Conservation (phyloP, 2,797 vertebrate species). For the Karalla daura region DNA sequence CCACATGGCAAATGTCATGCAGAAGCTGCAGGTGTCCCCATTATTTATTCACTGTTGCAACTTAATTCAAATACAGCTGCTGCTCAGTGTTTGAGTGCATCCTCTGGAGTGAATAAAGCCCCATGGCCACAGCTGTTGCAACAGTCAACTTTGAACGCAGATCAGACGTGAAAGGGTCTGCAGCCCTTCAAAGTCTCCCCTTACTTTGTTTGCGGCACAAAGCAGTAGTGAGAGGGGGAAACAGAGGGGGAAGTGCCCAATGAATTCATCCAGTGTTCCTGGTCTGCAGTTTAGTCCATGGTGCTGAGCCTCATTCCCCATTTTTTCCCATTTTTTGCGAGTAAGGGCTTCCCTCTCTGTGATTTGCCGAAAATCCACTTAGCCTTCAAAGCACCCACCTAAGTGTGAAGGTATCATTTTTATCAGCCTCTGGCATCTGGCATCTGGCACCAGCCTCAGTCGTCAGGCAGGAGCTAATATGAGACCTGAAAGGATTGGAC, state of each 20-base stretch:
- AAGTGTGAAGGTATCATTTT: too few relatives aligned
- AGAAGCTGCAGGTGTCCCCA: too few relatives aligned
- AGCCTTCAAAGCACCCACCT: too few relatives aligned
- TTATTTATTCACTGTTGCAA: too few relatives aligned
- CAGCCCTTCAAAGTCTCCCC: conserved; percentile 2
- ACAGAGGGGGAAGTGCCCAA: too few relatives aligned
- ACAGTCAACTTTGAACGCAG: neutral
- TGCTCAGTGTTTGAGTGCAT: neutral
- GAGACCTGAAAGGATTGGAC: neutral
- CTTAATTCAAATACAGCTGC: too few relatives aligned
- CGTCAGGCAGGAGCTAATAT: too few relatives aligned
- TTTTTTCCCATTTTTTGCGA: neutral
- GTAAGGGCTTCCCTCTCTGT: too few relatives aligned
- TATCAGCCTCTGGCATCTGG: too few relatives aligned
- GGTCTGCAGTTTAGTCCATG: neutral
- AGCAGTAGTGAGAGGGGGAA: neutral
- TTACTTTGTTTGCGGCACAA: neutral
- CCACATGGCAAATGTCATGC: too few relatives aligned
- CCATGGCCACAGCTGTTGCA: conserved; percentile 24
- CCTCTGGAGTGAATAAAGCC: conserved; percentile 6
- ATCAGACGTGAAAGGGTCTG: conserved; percentile 30
- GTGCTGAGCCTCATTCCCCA: neutral
- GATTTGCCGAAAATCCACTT: too few relatives aligned
- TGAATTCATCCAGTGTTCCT: neutral
- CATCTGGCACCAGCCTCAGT: too few relatives aligned